Percentiles rank a stretch among this genome's conserved stretches.
These are phyloP conservation scores for Chrysotoxum bicinctum DNA, from an alignment of 2,888 invertebrate genomes.

Conservation along the genomic window DNA sequence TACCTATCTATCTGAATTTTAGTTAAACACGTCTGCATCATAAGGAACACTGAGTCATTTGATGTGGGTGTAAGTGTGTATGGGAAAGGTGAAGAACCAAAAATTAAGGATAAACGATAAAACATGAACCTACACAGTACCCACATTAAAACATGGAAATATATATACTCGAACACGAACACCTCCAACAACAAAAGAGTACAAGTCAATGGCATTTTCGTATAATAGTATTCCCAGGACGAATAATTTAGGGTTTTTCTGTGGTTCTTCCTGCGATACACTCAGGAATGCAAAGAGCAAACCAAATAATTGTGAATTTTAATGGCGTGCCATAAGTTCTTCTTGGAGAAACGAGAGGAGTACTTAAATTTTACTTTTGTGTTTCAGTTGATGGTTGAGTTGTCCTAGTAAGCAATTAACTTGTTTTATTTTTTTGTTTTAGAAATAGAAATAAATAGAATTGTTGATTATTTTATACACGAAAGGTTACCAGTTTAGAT, in stretches of 20 bases:
- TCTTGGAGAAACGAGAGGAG: neutral
- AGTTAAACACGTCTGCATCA: slow-evolving; percentile 21
- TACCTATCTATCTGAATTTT: neutral
- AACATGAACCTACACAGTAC: neutral
- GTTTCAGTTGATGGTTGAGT: slow-evolving; percentile 14
- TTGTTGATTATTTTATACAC: too few relatives aligned
- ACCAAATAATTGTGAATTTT: slow-evolving; percentile 45
- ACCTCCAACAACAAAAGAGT: neutral
- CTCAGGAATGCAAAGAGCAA: slow-evolving; percentile 16
- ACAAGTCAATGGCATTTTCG: slow-evolving; percentile 4
- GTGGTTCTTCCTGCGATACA: neutral
- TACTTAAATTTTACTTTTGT: slow-evolving; percentile 4
- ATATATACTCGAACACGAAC: slow-evolving; percentile 6
- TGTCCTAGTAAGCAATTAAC: slow-evolving; percentile 39
- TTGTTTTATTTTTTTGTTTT: neutral
- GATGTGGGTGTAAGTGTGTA: neutral
- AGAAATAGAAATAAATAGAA: too few relatives aligned
- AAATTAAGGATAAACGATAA: neutral
- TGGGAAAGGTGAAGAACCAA: neutral
- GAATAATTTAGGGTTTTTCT: neutral
- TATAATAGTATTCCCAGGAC: slow-evolving; percentile 1
- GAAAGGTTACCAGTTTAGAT: too few relatives aligned
- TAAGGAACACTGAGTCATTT: neutral
- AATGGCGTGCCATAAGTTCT: slow-evolving; percentile 35
- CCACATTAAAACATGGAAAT: neutral